phyloP scores from a whole-genome alignment of 2,113 vertebrate genomes.

The Halcyon senegalensis region DNA sequence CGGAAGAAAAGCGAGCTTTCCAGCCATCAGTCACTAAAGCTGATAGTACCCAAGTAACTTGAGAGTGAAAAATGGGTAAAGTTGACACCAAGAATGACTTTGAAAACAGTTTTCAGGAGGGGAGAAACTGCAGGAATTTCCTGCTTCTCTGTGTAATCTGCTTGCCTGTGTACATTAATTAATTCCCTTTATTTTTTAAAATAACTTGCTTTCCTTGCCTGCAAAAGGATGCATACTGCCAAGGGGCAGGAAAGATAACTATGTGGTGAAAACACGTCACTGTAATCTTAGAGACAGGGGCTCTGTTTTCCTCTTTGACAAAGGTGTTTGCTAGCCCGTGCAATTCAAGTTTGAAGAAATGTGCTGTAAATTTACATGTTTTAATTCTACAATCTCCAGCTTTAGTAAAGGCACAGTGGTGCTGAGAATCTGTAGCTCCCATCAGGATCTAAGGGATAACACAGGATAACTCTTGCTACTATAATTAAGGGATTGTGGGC shows the following conservation, averaged over 20 bases:
- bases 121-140: not conserved
- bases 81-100: not conserved
- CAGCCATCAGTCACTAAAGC: not conserved
- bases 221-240: not conserved
- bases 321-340: not conserved
- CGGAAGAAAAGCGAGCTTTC: not conserved
- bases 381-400: not conserved
- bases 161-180: not conserved
- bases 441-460: not conserved
- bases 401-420: not conserved
- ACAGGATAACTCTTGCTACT: not conserved
- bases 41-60: not conserved
- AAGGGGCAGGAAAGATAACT: not conserved
- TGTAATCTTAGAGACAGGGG: too few relatives aligned
- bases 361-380: not conserved
- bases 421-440: not conserved
- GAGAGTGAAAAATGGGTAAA: not conserved
- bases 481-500: not conserved
- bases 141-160: not conserved
- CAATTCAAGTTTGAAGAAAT: not conserved
- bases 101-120: not conserved
- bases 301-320: not conserved
- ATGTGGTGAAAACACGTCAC: accelerated
- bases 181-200: not conserved
- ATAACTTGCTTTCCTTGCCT: not conserved